Conservation (phyloP, 2,113 vertebrate genomes). For the Brachyistius frenatus region DNA sequence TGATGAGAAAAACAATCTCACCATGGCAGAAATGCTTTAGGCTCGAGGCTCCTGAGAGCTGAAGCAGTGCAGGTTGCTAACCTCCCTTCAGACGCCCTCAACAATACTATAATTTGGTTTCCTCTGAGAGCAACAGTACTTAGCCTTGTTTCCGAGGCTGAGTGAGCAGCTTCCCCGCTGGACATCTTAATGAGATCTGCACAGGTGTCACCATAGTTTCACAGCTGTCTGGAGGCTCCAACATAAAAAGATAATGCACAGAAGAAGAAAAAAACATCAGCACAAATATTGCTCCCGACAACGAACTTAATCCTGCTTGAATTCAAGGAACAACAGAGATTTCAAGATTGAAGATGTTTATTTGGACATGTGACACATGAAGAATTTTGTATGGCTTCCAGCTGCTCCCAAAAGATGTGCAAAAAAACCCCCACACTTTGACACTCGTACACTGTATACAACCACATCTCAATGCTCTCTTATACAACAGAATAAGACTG, state of each 20-base stretch:
- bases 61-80: constrained; percentile 47
- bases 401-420: no score
- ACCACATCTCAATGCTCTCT: no score
- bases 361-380: no score
- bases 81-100: constrained; percentile 61
- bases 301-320: constrained; percentile 8
- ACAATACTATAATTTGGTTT: constrained; percentile 62
- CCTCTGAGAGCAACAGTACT: constrained; percentile 62
- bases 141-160: constrained; percentile 71
- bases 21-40: constrained; percentile 37
- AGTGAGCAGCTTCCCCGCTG: constrained; percentile 59
- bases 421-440: no score
- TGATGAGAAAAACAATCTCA: constrained; percentile 66
- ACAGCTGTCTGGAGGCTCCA: constrained; percentile 63
- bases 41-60: constrained; percentile 37
- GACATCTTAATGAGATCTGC: constrained; percentile 76
- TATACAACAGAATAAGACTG: no score
- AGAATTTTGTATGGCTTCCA: no score
- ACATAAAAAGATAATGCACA: constrained; percentile 52
- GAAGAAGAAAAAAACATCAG: constrained; percentile 39
- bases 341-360: background rate
- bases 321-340: constrained; percentile 6
- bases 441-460: no score
- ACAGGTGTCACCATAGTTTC: constrained; percentile 79
- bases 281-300: constrained; percentile 31